A percentile compares a stretch with the other conserved stretches of the same genome.
These are phyloP conservation scores for Zhengitettix transpicula DNA, from an alignment of 2,888 invertebrate species.

Conservation along the genomic window DNA sequence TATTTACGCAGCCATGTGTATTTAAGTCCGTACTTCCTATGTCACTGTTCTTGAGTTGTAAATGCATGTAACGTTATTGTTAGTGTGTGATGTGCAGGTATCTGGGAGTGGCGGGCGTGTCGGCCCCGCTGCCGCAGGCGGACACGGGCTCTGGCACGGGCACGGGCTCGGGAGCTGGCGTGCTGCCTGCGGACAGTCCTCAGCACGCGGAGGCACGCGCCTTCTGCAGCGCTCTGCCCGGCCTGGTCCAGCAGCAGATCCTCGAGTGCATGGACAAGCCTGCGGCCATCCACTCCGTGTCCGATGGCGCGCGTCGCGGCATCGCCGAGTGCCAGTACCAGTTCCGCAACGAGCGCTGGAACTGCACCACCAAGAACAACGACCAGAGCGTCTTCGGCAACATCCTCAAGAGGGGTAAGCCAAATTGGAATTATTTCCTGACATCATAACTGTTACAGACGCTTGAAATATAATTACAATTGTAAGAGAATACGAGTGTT, in stretches of 20 bases:
- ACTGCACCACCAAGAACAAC: constrained; percentile 28
- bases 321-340: constrained; percentile 37
- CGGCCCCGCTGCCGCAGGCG: constrained; percentile 6
- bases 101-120: constrained; percentile 20
- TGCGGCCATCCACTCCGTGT: constrained; percentile 31
- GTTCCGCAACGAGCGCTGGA: constrained; percentile 38
- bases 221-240: constrained; percentile 22
- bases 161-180: constrained; percentile 10
- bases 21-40: too few relatives aligned
- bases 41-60: too few relatives aligned
- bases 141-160: neutral
- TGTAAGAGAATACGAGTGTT: too few relatives aligned
- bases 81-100: constrained; percentile 17
- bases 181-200: neutral
- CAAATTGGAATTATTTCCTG: too few relatives aligned
- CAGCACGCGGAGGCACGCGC: constrained; percentile 17
- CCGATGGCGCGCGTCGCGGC: constrained; percentile 33
- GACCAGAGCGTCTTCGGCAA: constrained; percentile 31
- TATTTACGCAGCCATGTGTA: too few relatives aligned
- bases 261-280: constrained; percentile 31
- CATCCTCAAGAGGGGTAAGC: constrained; percentile 30
- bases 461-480: too few relatives aligned
- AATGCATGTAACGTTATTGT: too few relatives aligned
- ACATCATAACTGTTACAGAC: too few relatives aligned
- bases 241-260: constrained; percentile 24